Evolutionary conservation across 2,797 vertebrate species (phyloP).

Genomic region (Tokudaia muenninki): DNA sequence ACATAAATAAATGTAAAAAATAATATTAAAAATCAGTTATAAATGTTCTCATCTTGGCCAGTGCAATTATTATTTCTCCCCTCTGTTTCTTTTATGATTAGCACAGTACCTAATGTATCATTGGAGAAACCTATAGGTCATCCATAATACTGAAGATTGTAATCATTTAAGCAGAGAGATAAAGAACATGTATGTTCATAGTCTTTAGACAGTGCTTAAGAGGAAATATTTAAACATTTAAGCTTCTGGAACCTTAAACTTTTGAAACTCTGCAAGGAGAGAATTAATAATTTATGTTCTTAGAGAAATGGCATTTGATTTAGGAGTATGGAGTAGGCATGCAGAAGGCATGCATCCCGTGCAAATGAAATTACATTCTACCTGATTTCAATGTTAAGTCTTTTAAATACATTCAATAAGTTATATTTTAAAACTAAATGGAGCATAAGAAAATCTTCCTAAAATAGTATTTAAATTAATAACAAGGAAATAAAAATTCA

Average conservation of each 20-base stretch:
- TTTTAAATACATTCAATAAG: conserved; percentile 83
- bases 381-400: conserved; percentile 84
- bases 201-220: conserved; percentile 47
- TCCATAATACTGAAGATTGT: neutral
- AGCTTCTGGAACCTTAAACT: conserved; percentile 42
- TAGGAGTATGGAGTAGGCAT: conserved; percentile 49
- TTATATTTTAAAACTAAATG: conserved; percentile 81
- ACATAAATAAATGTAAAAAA: neutral
- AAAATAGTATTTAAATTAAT: conserved; percentile 68
- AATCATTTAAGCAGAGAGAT: conserved; percentile 57
- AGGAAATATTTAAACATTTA: conserved; percentile 72
- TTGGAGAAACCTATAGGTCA: neutral
- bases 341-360: conserved; percentile 82
- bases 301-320: conserved; percentile 78
- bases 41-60: neutral
- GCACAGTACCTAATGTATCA: neutral
- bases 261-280: conserved; percentile 76
- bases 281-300: conserved; percentile 83
- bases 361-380: conserved; percentile 81
- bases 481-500: conserved; percentile 39
- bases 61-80: neutral
- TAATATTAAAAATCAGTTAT: neutral
- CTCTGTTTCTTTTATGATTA: conserved; percentile 1
- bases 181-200: conserved; percentile 51
- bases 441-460: conserved; percentile 68